phyloP scores from a whole-genome alignment of 2,888 invertebrate genomes.

The Micoletzkya japonica region DNA sequence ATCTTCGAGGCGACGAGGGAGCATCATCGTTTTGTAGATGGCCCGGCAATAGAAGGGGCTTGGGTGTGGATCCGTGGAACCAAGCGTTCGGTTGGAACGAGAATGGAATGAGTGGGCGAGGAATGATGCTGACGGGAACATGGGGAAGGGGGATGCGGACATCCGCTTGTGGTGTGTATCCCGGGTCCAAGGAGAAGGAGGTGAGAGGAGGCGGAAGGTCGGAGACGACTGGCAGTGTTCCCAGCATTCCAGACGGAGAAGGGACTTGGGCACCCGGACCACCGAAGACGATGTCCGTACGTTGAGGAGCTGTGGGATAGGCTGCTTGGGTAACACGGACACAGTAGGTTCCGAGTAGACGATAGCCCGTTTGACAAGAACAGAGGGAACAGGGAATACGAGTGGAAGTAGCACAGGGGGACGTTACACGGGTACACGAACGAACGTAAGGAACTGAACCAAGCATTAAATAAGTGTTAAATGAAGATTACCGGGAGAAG shows the following conservation, averaged over 20 bases:
- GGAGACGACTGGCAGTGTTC: background rate
- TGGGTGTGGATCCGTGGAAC: too few relatives aligned
- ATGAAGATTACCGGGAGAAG: background rate
- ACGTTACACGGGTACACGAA: background rate
- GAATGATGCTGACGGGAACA: conserved; percentile 5
- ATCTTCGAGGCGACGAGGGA: background rate
- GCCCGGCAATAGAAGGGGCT: background rate
- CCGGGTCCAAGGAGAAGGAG: background rate
- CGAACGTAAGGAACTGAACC: background rate
- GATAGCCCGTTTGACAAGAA: conserved; percentile 16
- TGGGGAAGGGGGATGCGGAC: conserved; percentile 12
- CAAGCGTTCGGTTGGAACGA: conserved; percentile 2
- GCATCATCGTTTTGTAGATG: background rate
- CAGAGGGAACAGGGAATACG: background rate
- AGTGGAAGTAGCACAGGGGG: background rate
- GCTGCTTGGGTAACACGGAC: conserved; percentile 11
- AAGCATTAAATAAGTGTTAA: background rate
- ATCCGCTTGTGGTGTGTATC: background rate
- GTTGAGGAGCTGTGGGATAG: background rate
- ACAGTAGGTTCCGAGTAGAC: conserved; percentile 21
- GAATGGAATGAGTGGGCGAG: background rate
- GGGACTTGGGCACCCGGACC: background rate
- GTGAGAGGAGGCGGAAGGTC: background rate
- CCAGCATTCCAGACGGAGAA: background rate
- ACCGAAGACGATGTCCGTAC: background rate